phyloP scores from a whole-genome alignment of 1,140 invertebrate genomes.

The Yoshiicerus persimilis region DNA sequence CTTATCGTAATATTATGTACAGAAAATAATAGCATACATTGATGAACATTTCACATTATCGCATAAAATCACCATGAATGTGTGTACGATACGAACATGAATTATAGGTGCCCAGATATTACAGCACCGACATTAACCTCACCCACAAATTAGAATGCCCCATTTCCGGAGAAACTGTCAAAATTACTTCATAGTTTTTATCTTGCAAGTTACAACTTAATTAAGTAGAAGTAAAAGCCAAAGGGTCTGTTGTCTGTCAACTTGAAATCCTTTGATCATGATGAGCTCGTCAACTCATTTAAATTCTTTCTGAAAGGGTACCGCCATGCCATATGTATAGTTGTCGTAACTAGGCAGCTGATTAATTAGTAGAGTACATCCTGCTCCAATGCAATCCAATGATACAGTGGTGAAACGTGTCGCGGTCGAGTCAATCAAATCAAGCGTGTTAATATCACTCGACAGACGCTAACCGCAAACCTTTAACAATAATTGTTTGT shows the following conservation, averaged over 20 bases:
- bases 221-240: slow-evolving; percentile 24
- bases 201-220: slow-evolving; percentile 35
- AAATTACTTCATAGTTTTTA: slow-evolving; percentile 36
- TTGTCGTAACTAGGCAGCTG: neutral
- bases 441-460: neutral
- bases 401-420: neutral
- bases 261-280: slow-evolving; percentile 11
- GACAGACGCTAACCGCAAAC: neutral
- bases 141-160: slow-evolving; percentile 37
- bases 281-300: slow-evolving; percentile 22
- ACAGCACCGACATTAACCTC: slow-evolving; percentile 1
- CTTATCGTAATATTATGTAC: no score
- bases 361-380: neutral
- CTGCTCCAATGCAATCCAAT: neutral
- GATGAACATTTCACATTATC: no score
- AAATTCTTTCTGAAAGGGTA: neutral
- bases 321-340: neutral
- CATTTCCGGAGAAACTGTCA: slow-evolving; percentile 43
- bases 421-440: slow-evolving; percentile 10
- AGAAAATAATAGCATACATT: no score
- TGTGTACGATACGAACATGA: neutral
- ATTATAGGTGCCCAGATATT: neutral
- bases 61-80: neutral
- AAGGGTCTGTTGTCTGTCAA: slow-evolving; percentile 3
- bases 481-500: neutral